A percentile compares a stretch with the other conserved stretches of the same genome.
Conservation (phyloP, 2,797 vertebrate species). For the Fistularia tabacaria region DNA sequence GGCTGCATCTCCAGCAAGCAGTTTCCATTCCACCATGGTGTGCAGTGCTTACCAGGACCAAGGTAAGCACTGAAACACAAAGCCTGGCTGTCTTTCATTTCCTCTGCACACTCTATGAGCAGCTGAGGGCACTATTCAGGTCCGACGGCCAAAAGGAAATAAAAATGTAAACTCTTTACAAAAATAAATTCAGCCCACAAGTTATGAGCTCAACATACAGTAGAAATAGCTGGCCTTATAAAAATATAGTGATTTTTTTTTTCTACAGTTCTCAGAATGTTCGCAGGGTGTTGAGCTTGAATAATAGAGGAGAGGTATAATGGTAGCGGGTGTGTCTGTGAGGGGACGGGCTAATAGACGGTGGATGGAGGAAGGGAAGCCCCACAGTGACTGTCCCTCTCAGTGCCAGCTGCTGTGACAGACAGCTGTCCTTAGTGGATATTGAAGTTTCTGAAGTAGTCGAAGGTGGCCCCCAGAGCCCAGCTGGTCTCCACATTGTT, state of each 20-base stretch:
- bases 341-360: conserved; percentile 38
- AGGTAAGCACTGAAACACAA: conserved; percentile 58
- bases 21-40: conserved; percentile 39
- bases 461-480: conserved; percentile 94
- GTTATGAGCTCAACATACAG: conserved; percentile 74
- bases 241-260: conserved; percentile 79
- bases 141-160: conserved; percentile 53
- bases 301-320: conserved; percentile 19
- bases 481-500: conserved; percentile 98
- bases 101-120: conserved; percentile 44
- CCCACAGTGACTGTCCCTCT: conserved; percentile 63
- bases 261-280: conserved; percentile 64
- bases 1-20: conserved; percentile 34
- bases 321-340: conserved; percentile 35
- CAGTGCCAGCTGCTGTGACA: conserved; percentile 60
- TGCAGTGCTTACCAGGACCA: conserved; percentile 58
- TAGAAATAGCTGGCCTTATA: conserved; percentile 79
- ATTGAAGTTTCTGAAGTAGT: conserved; percentile 89
- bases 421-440: conserved; percentile 73
- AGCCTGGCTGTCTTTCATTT: conserved; percentile 18
- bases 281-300: conserved; percentile 54
- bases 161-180: conserved; percentile 75
- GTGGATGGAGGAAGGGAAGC: conserved; percentile 43
- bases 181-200: conserved; percentile 66
- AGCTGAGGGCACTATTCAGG: conserved; percentile 57